Evolutionary conservation across 2,113 vertebrate species (phyloP), one percentile per base, ranked within the genome.

Genomic region (Struthio camelus): DNA sequence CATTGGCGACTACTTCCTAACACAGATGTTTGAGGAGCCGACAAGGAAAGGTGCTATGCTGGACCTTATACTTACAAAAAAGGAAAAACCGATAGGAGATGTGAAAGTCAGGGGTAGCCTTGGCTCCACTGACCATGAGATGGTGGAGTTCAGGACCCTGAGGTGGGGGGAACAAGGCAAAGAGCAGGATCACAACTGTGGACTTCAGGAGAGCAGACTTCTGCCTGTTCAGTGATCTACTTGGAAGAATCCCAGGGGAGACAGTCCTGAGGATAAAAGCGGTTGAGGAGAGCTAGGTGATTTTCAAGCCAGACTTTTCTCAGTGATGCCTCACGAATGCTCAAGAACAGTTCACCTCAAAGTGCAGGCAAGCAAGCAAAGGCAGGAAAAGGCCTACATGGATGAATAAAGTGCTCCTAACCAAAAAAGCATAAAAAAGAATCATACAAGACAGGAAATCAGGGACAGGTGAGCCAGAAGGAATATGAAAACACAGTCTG

Each of bases 381-480:
- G 14, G 38, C 2, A 2, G 10, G 8, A 67, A 46, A 16, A 85
- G 19, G 56, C 9, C 2, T 46, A 6, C 3, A 34, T 0, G 0
- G 27, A 34, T 11, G 70, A 70, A 25, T 19, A 54, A 40, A 4
- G 28, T 54, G 10, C 10, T 61, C 13, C 14, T 65, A n/a, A 80
- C 17, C 64, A 32, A 69, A 30, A 17, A 53, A 54, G 22, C 27
- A 28, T 40, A 30, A 72, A 86, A 65, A 79, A 25, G 9, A 80
- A 67, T 7, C 2, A 2, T 73, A 44, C 13, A 42, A 82, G 38
- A 34, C 3, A 23, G 1, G 4, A 10, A 79, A 18, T 16, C 25
- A 53, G 9, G 20, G 11, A 84, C 48, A 36, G 2, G 20, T 40
- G 6, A 58, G 23, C 15, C 46, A 59, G 89, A 79, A 92, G 19